phyloP scores from a whole-genome alignment of 2,113 vertebrate species.

The Triplophysa rosa region DNA sequence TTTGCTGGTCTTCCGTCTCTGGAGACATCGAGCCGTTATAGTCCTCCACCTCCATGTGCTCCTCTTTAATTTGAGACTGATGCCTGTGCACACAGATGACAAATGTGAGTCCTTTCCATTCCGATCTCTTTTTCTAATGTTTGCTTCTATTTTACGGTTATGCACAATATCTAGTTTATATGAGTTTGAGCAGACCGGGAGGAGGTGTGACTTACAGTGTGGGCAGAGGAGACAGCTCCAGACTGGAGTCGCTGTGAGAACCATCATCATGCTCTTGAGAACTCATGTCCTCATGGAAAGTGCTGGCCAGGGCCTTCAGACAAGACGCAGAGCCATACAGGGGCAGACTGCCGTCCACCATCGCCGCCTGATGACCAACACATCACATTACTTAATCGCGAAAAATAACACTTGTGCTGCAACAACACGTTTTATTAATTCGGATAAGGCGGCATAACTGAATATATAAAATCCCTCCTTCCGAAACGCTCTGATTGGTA shows the following conservation, averaged over 20 bases:
- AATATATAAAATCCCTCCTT: too few relatives aligned
- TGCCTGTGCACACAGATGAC: constrained; percentile 66
- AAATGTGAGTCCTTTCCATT: background rate
- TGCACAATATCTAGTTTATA: background rate
- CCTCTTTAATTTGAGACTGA: constrained; percentile 87
- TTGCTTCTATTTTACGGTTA: too few relatives aligned
- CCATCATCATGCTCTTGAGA: constrained; percentile 88
- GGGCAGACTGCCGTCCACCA: constrained; percentile 84
- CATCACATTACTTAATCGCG: background rate
- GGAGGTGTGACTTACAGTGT: constrained; percentile 80
- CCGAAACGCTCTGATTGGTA: too few relatives aligned
- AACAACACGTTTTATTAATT: too few relatives aligned
- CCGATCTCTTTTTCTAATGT: too few relatives aligned
- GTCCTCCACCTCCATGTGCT: constrained; percentile 91
- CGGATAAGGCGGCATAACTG: too few relatives aligned
- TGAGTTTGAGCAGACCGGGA: background rate
- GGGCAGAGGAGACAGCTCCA: constrained; percentile 89
- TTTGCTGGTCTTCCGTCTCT: constrained; percentile 88
- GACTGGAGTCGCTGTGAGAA: constrained; percentile 93
- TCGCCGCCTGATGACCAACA: constrained; percentile 76
- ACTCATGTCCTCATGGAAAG: constrained; percentile 91
- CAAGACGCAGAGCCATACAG: constrained; percentile 87
- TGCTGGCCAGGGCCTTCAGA: constrained; percentile 84
- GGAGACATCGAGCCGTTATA: constrained; percentile 87
- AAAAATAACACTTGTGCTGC: too few relatives aligned